Percentiles rank a stretch among this genome's conserved stretches.
phyloP scores from a whole-genome alignment of 1,140 invertebrate genomes.

The Drosophila kurseongensis region DNA sequence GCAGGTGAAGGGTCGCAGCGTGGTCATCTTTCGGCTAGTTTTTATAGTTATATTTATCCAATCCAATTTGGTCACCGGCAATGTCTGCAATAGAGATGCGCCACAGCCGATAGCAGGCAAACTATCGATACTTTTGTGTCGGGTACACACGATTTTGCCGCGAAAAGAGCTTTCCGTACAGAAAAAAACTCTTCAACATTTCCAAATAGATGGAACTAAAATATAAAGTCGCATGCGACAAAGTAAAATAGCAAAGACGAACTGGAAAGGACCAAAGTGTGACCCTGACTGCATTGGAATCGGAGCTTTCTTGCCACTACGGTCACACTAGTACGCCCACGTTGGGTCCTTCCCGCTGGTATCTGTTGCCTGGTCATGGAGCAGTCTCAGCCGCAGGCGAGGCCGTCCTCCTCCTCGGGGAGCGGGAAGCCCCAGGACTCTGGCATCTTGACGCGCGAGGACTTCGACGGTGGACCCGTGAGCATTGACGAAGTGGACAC shows the following conservation, averaged over 20 bases:
- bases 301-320: not conserved
- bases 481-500: slow-evolving; percentile 89
- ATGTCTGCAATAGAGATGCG: slow-evolving; percentile 6
- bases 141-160: too few species aligned
- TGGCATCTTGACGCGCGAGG: slow-evolving; percentile 72
- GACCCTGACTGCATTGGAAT: not conserved
- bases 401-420: slow-evolving; percentile 6
- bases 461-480: slow-evolving; percentile 88
- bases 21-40: slow-evolving; percentile 90
- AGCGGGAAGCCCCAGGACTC: slow-evolving; percentile 50
- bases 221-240: too few species aligned
- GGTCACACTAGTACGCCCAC: slow-evolving; percentile 20
- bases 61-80: slow-evolving; percentile 90
- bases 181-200: too few species aligned
- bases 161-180: too few species aligned
- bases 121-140: not conserved
- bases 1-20: slow-evolving; percentile 95
- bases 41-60: too few species aligned
- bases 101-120: not conserved
- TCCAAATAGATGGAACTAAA: too few species aligned
- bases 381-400: slow-evolving; percentile 15
- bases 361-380: slow-evolving; percentile 27
- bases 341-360: slow-evolving; percentile 14
- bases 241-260: too few species aligned
- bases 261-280: too few species aligned